Base-by-base conservation (phyloP, 2,797 vertebrate genomes). In the Lacerta agilis region DNA sequence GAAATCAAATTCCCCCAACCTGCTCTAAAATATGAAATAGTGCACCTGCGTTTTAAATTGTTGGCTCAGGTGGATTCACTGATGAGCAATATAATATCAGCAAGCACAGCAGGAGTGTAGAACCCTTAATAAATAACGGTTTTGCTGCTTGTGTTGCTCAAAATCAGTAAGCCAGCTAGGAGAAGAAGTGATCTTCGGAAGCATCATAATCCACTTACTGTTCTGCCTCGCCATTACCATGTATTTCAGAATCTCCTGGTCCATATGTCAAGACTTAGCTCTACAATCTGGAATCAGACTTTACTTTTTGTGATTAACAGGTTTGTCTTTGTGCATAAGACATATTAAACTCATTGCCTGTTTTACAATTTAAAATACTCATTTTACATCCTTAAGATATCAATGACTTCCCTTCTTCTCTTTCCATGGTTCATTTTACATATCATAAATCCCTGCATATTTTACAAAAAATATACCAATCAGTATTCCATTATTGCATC, bases 191-290 rank as follows among this genome's bases (percentile, higher is more conserved):
- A 83, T 55, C 75, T 7, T 11, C 9, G 43, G 75, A 83, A 89
- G 61, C 17, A 36, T 87, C 67, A 86, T 71, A 36, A 79, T 45
- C 66, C 3, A 1, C 5, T 77, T 87, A 43, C 17, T 82, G 15
- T 85, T 79, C 58, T 83, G 58, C 0, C 5, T 82, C 1, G 25
- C 25, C 13, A 2, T 79, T 61, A 78, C 66, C 0, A 0, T 4
- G 4, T 36, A 0, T 0, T 76, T 79, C 15, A 85, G 84, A 45
- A 90, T 45, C 2, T 0, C 0, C 27, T 43, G 29, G 13, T 15
- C 18, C 88, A 55, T 17, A 41, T 41, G 76, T 89, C 45, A 49
- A 49, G 78, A 38, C 9, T n/a, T 83, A 1, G 0, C 78, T 55
- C 1, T 4, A 1, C 15, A 43, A 86, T 67, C 10, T 72, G 29